Conservation (phyloP, 1,140 invertebrate species). For the Samia ricini region DNA sequence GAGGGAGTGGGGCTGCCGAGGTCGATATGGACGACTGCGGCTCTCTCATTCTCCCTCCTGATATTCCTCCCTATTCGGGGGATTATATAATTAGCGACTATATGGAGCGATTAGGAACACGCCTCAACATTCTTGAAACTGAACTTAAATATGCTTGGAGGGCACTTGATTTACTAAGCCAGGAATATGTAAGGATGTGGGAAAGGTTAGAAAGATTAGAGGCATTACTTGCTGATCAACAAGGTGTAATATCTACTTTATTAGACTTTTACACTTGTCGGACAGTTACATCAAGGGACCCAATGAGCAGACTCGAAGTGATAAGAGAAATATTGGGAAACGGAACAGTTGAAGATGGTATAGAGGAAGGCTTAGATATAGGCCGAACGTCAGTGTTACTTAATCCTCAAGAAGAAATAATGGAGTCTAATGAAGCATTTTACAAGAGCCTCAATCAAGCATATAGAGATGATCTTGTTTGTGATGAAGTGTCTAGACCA, state of each 20-base stretch:
- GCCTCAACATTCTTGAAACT: slow-evolving; percentile 91
- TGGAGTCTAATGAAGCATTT: slow-evolving; percentile 92
- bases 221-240: slow-evolving; percentile 91
- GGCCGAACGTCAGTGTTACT: slow-evolving; percentile 55
- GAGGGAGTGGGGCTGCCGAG: slow-evolving; percentile 73
- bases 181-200: slow-evolving; percentile 97
- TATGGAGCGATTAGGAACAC: slow-evolving; percentile 92
- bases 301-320: slow-evolving; percentile 77
- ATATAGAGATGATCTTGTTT: slow-evolving; percentile 88
- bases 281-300: slow-evolving; percentile 65
- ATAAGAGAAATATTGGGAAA: slow-evolving; percentile 81
- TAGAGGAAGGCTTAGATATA: slow-evolving; percentile 80
- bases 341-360: slow-evolving; percentile 79
- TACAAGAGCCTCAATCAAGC: slow-evolving; percentile 93
- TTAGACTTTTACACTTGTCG: slow-evolving; percentile 86
- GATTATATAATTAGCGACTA: slow-evolving; percentile 90
- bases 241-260: slow-evolving; percentile 93
- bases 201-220: slow-evolving; percentile 94
- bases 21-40: slow-evolving; percentile 73
- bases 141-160: slow-evolving; percentile 95
- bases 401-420: slow-evolving; percentile 64
- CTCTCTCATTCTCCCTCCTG: slow-evolving; percentile 64
- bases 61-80: slow-evolving; percentile 68
- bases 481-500: slow-evolving; percentile 80
- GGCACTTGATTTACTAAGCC: slow-evolving; percentile 91